phyloP scores from a whole-genome alignment of 2,888 invertebrate species.

The Gastrophysa polygoni region DNA sequence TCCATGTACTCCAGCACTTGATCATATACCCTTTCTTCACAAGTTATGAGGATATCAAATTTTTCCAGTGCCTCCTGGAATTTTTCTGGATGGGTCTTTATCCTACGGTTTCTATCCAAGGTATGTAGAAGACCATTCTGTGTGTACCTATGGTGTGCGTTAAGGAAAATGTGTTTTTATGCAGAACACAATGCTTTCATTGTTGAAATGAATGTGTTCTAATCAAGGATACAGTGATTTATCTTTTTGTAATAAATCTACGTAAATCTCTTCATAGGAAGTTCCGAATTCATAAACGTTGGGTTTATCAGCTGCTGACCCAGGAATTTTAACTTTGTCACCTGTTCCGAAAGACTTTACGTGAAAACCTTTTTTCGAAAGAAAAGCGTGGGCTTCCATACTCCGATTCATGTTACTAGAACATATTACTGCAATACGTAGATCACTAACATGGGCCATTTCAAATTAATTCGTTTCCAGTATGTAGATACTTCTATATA shows the following conservation, averaged over 20 bases:
- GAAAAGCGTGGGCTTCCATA: slow-evolving; percentile 98
- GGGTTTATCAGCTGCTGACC: slow-evolving; percentile 89
- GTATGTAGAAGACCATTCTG: slow-evolving; percentile 98
- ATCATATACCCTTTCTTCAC: slow-evolving; percentile 98
- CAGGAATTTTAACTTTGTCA: slow-evolving; percentile 96
- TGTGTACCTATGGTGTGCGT: slow-evolving; percentile 69
- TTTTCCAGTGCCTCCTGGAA: slow-evolving; percentile 89
- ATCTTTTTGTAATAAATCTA: slow-evolving; percentile 89
- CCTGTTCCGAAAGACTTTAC: slow-evolving; percentile 95
- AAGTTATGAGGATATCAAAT: slow-evolving; percentile 96
- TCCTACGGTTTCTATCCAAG: slow-evolving; percentile 94
- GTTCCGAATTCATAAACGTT: slow-evolving; percentile 97
- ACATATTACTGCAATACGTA: slow-evolving; percentile 94
- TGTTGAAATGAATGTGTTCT: not conserved
- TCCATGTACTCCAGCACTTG: slow-evolving; percentile 96
- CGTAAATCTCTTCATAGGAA: slow-evolving; percentile 95
- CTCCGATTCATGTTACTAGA: slow-evolving; percentile 99
- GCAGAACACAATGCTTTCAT: too few relatives aligned
- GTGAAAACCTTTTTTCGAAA: slow-evolving; percentile 95
- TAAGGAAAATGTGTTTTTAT: slow-evolving; percentile 54
- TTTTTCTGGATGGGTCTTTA: slow-evolving; percentile 91
- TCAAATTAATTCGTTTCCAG: not conserved
- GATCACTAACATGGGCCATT: slow-evolving; percentile 55
- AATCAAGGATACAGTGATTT: slow-evolving; percentile 72
- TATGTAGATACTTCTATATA: too few relatives aligned